phyloP scores from a whole-genome alignment of 1,140 invertebrate species.

The Matsumurasca onukii region DNA sequence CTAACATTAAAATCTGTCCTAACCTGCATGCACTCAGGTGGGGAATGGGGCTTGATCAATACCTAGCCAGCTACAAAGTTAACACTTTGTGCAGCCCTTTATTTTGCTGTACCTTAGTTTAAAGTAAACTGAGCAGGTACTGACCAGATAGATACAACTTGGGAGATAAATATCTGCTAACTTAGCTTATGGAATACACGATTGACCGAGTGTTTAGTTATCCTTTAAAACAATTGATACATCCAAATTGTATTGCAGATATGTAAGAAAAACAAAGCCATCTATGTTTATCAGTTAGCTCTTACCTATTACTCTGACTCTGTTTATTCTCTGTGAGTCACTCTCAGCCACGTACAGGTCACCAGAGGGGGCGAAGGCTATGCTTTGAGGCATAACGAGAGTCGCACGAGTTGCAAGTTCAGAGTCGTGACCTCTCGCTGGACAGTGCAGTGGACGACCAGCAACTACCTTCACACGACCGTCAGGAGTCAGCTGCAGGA shows the following conservation, averaged over 20 bases:
- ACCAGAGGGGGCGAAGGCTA: slow-evolving; percentile 93
- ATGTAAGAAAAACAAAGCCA: too few relatives aligned
- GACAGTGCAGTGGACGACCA: slow-evolving; percentile 88
- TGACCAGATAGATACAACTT: too few relatives aligned
- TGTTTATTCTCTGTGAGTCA: slow-evolving; percentile 92
- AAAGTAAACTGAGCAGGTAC: too few relatives aligned
- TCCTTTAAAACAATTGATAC: neutral
- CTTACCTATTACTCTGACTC: slow-evolving; percentile 76
- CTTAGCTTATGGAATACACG: too few relatives aligned
- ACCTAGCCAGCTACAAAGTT: too few relatives aligned
- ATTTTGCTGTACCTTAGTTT: too few relatives aligned
- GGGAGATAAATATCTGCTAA: too few relatives aligned
- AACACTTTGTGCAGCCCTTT: too few relatives aligned
- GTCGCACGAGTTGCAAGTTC: slow-evolving; percentile 87
- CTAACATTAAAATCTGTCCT: too few relatives aligned
- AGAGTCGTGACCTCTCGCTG: slow-evolving; percentile 68
- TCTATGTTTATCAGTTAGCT: slow-evolving; percentile 19
- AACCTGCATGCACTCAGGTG: too few relatives aligned
- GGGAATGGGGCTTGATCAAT: too few relatives aligned
- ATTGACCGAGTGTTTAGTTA: too few relatives aligned
- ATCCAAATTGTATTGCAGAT: neutral
- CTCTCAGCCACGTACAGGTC: slow-evolving; percentile 94
- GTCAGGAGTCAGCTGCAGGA: slow-evolving; percentile 86
- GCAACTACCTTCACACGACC: slow-evolving; percentile 89
- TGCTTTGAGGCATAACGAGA: slow-evolving; percentile 88